Evolutionary conservation across 2,888 invertebrate genomes (phyloP).

Genomic region (Seladonia tumulorum): DNA sequence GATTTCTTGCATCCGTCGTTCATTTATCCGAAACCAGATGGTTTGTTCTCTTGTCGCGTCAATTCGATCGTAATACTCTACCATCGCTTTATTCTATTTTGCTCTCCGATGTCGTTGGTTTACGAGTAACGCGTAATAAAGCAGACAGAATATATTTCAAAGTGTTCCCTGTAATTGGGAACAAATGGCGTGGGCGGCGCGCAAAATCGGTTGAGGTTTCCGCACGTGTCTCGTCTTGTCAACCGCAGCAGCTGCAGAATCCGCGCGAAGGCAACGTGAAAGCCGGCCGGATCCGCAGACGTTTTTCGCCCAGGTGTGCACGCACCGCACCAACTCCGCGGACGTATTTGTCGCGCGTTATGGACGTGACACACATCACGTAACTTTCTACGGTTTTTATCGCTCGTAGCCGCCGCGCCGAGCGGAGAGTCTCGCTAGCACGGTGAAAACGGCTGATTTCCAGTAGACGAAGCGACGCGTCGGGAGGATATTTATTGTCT

Average conservation of each 20-base stretch:
- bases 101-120: no score
- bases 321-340: slow-evolving; percentile 23
- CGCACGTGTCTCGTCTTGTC: slow-evolving; percentile 20
- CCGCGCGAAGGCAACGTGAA: slow-evolving; percentile 9
- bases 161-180: not conserved
- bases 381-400: slow-evolving; percentile 72
- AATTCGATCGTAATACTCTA: not conserved
- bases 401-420: slow-evolving; percentile 15
- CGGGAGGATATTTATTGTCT: slow-evolving; percentile 50
- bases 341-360: slow-evolving; percentile 63
- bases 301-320: slow-evolving; percentile 23
- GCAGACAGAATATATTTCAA: not conserved
- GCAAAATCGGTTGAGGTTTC: not conserved
- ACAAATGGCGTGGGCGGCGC: not conserved
- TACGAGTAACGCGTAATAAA: no score
- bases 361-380: slow-evolving; percentile 69
- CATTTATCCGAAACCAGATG: not conserved
- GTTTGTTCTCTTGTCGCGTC: not conserved
- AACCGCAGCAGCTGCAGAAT: slow-evolving; percentile 22
- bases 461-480: slow-evolving; percentile 16
- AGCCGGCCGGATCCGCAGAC: slow-evolving; percentile 12
- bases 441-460: slow-evolving; percentile 67
- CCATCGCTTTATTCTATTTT: no score
- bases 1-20: not conserved
- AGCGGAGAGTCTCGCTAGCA: not conserved